These are phyloP conservation scores for Phenganax marumi DNA, from an alignment of 92 coral and sea anemone species.

Conservation along the genomic window DNA sequence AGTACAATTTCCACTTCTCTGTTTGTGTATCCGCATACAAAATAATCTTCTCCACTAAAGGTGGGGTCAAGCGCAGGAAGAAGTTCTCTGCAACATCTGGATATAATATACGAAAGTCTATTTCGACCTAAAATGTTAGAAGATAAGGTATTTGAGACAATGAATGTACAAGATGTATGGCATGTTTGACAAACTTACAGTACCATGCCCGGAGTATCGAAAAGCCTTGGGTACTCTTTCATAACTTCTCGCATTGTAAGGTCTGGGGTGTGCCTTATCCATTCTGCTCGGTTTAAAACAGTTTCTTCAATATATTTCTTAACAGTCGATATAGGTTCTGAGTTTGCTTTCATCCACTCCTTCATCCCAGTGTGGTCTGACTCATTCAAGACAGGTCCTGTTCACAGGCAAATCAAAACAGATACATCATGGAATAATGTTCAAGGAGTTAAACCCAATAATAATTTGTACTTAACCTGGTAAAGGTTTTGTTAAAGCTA, in stretches of 20 bases:
- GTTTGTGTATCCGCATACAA: slow-evolving; percentile 12
- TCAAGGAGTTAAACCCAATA: neutral
- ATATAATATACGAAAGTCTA: slow-evolving; percentile 23
- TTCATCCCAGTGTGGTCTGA: neutral
- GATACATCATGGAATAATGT: neutral
- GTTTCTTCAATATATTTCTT: neutral
- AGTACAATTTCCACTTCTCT: neutral
- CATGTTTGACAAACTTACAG: no score
- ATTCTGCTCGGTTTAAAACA: neutral
- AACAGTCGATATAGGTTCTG: neutral
- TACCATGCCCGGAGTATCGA: neutral
- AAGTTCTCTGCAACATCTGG: slow-evolving; percentile 33
- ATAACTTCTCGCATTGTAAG: neutral
- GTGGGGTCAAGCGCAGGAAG: slow-evolving; percentile 18
- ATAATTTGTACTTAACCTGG: neutral
- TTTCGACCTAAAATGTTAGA: slow-evolving; percentile 61
- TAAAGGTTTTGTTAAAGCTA: neutral
- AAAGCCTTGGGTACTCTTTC: neutral
- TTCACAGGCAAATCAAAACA: neutral
- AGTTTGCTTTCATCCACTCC: neutral
- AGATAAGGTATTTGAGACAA: no score
- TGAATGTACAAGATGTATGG: no score
- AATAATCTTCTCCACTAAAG: slow-evolving; percentile 18
- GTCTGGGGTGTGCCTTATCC: neutral
- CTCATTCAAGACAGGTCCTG: neutral